Evolutionary conservation across 2,888 invertebrate species (phyloP).

Genomic region (Drepanosiphum platanoidis): DNA sequence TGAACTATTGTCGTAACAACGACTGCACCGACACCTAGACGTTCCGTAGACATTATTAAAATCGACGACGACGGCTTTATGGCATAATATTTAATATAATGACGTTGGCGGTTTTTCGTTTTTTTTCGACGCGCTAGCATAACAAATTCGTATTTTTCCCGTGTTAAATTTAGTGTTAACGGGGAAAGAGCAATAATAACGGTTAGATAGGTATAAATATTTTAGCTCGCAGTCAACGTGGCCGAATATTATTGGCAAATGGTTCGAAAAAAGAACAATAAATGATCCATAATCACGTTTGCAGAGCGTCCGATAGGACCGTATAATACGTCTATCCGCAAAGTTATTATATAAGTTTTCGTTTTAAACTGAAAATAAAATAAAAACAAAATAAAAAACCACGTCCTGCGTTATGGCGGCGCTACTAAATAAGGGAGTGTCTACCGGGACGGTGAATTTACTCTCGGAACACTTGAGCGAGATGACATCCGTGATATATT

Average conservation of each 20-base stretch:
- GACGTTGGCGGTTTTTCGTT: too few species aligned
- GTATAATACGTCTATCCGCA: background rate
- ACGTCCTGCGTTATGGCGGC: background rate
- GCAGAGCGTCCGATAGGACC: background rate
- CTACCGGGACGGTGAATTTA: background rate
- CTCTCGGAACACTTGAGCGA: background rate
- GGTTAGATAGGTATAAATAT: background rate
- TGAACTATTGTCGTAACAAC: too few species aligned
- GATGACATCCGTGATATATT: background rate
- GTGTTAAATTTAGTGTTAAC: constrained; percentile 46
- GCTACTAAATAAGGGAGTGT: background rate
- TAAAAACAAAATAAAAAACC: background rate
- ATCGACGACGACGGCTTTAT: too few species aligned
- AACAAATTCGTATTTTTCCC: background rate
- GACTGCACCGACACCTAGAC: too few species aligned
- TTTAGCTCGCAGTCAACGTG: background rate
- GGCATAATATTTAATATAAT: too few species aligned
- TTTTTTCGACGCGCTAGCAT: too few species aligned
- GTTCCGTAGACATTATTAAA: too few species aligned
- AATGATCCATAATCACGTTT: constrained; percentile 41
- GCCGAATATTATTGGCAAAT: constrained; percentile 41
- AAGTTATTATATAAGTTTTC: background rate
- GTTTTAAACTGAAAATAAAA: too few species aligned
- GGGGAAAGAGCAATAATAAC: background rate
- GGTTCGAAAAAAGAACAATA: constrained; percentile 27